Evolutionary conservation across 2,888 invertebrate species (phyloP).

Genomic region (Brachyptera risi): DNA sequence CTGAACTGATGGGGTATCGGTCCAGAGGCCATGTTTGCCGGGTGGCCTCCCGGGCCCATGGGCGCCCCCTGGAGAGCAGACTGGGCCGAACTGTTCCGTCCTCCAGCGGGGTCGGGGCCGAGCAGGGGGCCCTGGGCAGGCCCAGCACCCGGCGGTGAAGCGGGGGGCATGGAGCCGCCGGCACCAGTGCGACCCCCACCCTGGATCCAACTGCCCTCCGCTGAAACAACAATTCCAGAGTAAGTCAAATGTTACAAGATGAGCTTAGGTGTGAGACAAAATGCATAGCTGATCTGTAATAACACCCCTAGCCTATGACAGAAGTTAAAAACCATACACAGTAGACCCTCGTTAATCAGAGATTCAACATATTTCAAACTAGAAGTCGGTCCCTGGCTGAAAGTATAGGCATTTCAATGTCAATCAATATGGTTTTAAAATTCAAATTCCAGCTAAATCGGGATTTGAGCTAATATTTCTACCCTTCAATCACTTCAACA

Average conservation of each 20-base stretch:
- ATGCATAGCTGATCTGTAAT: too few relatives aligned
- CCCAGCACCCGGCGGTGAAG: conserved; percentile 40
- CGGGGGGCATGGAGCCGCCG: conserved; percentile 36
- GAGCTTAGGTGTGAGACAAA: too few relatives aligned
- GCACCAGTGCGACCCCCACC: conserved; percentile 60
- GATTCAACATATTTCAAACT: too few relatives aligned
- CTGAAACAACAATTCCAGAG: conserved; percentile 43
- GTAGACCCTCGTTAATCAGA: too few relatives aligned
- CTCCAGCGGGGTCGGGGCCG: conserved; percentile 41
- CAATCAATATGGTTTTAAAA: too few relatives aligned
- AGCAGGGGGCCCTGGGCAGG: conserved; percentile 47
- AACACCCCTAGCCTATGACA: too few relatives aligned
- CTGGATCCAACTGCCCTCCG: conserved; percentile 87
- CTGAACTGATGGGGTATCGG: conserved; percentile 52
- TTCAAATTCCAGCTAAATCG: too few relatives aligned
- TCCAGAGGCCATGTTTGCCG: conserved; percentile 23
- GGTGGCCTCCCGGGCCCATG: conserved; percentile 49
- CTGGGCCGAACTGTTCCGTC: conserved; percentile 49
- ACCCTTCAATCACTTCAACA: too few relatives aligned
- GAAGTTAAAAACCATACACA: too few relatives aligned
- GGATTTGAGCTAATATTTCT: too few relatives aligned
- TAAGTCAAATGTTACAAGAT: neutral
- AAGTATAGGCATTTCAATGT: too few relatives aligned
- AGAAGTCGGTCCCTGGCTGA: too few relatives aligned
- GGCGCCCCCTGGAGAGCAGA: conserved; percentile 44